Evolutionary conservation across 35 echinoderm and acorn worm genomes (phyloP).

Genomic region (Apostichopus californicus): DNA sequence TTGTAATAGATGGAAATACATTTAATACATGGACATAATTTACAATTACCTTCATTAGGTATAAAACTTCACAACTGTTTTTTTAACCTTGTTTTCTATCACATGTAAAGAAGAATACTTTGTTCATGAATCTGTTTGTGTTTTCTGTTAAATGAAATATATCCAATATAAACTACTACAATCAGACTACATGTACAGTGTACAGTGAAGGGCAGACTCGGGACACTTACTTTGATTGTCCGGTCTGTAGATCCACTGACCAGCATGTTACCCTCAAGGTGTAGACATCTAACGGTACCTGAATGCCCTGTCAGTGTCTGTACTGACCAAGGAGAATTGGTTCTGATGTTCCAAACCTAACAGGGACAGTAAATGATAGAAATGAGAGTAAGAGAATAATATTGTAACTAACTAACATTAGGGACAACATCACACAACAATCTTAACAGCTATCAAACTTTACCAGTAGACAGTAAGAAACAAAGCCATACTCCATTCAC

Average conservation of each 20-base stretch:
- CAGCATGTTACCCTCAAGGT: slow-evolving; percentile 85
- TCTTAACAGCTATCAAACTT: not conserved
- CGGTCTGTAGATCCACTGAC: slow-evolving; percentile 92
- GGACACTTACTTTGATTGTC: slow-evolving; percentile 77
- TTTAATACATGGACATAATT: no score
- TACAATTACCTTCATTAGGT: no score
- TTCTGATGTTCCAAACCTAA: slow-evolving; percentile 97
- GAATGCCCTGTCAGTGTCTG: slow-evolving; percentile 95
- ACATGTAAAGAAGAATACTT: no score
- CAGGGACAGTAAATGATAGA: not conserved
- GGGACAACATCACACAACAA: no score
- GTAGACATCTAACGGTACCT: slow-evolving; percentile 92
- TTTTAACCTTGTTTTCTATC: no score
- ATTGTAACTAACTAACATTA: not conserved
- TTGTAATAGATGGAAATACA: no score
- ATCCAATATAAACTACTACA: no score
- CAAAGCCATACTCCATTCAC: not conserved
- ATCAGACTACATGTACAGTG: no score
- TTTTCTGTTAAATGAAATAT: no score
- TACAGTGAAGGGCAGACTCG: no score
- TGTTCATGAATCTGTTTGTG: no score
- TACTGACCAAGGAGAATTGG: slow-evolving; percentile 96
- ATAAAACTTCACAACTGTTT: no score
- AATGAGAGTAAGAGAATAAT: not conserved
- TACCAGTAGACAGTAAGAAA: not conserved